Percentiles rank a stretch among this genome's conserved stretches.
phyloP scores from a whole-genome alignment of 1,140 invertebrate species.

The Coboldia fuscipes region DNA sequence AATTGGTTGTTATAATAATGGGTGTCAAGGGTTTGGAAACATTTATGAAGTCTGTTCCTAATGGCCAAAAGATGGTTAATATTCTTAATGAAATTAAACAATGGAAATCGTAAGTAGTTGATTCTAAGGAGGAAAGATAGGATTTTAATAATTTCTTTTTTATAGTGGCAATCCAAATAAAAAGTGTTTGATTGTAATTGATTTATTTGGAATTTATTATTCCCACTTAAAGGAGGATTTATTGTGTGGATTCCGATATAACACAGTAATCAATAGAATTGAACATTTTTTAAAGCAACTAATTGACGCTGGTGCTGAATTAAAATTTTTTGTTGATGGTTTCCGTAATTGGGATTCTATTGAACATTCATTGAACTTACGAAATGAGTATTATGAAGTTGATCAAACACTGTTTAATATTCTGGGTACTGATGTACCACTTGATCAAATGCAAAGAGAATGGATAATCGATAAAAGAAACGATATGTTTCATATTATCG shows the following conservation, averaged over 20 bases:
- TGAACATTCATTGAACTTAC: too few species aligned
- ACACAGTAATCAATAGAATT: neutral
- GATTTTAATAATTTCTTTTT: neutral
- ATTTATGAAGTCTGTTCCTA: neutral
- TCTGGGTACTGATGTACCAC: neutral
- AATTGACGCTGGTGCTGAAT: too few species aligned
- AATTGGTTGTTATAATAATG: too few species aligned
- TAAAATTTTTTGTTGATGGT: too few species aligned
- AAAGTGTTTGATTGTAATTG: neutral
- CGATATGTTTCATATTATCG: neutral
- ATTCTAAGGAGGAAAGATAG: neutral
- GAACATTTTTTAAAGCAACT: too few species aligned
- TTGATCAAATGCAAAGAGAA: neutral
- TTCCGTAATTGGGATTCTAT: too few species aligned
- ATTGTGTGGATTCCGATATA: neutral
- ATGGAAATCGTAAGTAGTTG: neutral
- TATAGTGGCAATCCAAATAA: neutral
- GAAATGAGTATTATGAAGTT: neutral
- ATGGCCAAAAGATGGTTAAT: neutral
- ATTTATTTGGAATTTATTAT: neutral
- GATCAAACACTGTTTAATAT: neutral
- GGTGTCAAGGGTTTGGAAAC: conserved; percentile 1
- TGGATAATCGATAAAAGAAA: too few species aligned
- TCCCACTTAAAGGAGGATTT: neutral
- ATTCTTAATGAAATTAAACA: conserved; percentile 1